Conservation (phyloP, 2,113 vertebrate species). For the Cavia aperea region DNA sequence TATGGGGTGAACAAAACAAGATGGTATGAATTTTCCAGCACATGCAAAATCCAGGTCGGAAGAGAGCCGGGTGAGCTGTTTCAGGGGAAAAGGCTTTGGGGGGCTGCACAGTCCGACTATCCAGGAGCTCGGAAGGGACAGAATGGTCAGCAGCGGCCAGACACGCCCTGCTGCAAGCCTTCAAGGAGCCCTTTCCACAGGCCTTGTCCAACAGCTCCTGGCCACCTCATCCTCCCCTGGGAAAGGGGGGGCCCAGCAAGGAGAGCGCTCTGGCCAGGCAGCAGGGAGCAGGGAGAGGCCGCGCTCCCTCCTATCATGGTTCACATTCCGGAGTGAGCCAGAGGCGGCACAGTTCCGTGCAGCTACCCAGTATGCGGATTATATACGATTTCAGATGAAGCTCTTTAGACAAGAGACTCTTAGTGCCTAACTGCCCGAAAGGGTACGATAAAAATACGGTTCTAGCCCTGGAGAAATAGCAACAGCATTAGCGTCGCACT, state of each 20-base stretch:
- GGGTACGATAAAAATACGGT: slow-evolving; percentile 24
- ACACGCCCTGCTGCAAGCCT: background rate
- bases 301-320: slow-evolving; percentile 44
- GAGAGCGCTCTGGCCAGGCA: background rate
- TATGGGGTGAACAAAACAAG: background rate
- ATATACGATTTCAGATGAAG: slow-evolving; percentile 31
- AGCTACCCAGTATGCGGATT: slow-evolving; percentile 36
- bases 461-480: background rate
- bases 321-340: slow-evolving; percentile 44
- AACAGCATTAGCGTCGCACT: background rate
- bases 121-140: background rate
- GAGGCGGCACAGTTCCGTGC: background rate
- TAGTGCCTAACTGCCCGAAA: slow-evolving; percentile 1
- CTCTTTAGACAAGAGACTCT: slow-evolving; percentile 36
- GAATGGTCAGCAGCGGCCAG: background rate
- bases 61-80: background rate
- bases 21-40: background rate
- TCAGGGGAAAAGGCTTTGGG: background rate
- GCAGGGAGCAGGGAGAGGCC: slow-evolving; percentile 12
- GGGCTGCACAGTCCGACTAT: background rate
- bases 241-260: background rate
- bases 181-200: background rate
- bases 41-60: background rate
- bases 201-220: background rate
- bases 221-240: slow-evolving; percentile 31